Evolutionary conservation across 2,888 invertebrate species (phyloP).

Genomic region (Drosophila acutilabella): DNA sequence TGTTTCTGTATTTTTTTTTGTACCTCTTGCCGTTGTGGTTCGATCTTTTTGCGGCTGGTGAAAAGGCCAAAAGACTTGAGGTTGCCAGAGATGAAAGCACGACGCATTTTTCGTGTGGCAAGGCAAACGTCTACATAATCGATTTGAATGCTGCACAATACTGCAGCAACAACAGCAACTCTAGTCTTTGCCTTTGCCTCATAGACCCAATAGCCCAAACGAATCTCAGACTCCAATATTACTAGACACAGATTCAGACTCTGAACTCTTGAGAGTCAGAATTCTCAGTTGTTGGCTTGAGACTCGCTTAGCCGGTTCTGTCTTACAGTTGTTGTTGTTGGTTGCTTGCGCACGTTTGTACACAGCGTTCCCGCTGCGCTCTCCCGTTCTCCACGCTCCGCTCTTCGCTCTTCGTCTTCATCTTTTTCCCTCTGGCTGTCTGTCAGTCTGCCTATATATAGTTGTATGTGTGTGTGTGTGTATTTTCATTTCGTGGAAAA

Average conservation of each 20-base stretch:
- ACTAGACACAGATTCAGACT: constrained; percentile 22
- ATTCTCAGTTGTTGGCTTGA: constrained; percentile 28
- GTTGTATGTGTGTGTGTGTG: constrained; percentile 47
- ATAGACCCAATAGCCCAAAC: constrained; percentile 12
- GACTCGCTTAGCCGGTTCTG: constrained; percentile 82
- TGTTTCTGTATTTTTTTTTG: constrained; percentile 40
- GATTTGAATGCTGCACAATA: constrained; percentile 67
- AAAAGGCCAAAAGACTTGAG: constrained; percentile 46
- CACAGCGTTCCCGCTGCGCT: constrained; percentile 22
- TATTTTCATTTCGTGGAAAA: constrained; percentile 80
- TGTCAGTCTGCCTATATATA: constrained; percentile 20
- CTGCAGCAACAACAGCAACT: constrained; percentile 9
- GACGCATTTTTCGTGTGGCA: constrained; percentile 53
- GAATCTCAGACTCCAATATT: constrained; percentile 37
- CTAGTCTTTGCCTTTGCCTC: constrained; percentile 5
- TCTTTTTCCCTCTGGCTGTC: constrained; percentile 52
- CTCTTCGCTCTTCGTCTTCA: constrained; percentile 28
- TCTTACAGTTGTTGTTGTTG: constrained; percentile 44
- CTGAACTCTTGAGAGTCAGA: constrained; percentile 33
- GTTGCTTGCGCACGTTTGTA: constrained; percentile 66
- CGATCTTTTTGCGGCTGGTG: constrained; percentile 49
- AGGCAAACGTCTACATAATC: constrained; percentile 67
- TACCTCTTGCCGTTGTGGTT: constrained; percentile 26
- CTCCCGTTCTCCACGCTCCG: constrained; percentile 9
- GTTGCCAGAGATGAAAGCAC: constrained; percentile 30